A percentile compares a stretch with the other conserved stretches of the same genome.
These are phyloP conservation scores for Drosophila nigromelanica DNA, from an alignment of 1,140 invertebrate species.

Conservation along the genomic window DNA sequence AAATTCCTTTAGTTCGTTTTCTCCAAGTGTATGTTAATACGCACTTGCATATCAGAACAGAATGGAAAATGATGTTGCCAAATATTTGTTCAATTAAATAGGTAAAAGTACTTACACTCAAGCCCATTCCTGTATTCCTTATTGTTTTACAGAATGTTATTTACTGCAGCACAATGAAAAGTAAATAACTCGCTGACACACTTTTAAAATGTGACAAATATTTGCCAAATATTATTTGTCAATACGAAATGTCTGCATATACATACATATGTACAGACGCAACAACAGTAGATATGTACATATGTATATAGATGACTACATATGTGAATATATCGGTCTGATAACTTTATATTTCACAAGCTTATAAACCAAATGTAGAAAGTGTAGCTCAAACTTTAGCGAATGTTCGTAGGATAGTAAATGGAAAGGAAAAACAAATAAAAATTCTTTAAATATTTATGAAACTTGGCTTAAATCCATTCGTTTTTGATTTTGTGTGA, in stretches of 20 bases:
- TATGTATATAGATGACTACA: background rate
- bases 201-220: conserved; percentile 46
- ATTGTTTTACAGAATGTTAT: conserved; percentile 29
- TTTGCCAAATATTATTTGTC: conserved; percentile 48
- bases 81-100: conserved; percentile 40
- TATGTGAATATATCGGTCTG: background rate
- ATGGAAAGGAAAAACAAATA: too few species aligned
- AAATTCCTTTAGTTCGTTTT: too few species aligned
- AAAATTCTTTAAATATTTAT: too few species aligned
- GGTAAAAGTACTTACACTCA: conserved; percentile 2
- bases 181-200: conserved; percentile 39
- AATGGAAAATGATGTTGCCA: conserved; percentile 32
- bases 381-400: too few species aligned
- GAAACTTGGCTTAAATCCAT: too few species aligned
- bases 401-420: too few species aligned
- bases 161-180: conserved; percentile 37
- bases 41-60: background rate
- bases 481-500: too few species aligned
- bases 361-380: background rate
- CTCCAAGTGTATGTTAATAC: background rate
- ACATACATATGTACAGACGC: background rate
- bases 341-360: background rate
- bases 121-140: conserved; percentile 1
- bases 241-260: background rate
- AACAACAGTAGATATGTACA: too few species aligned